phyloP scores from a whole-genome alignment of 2,113 vertebrate species.

The Neodontobutis hainanensis region DNA sequence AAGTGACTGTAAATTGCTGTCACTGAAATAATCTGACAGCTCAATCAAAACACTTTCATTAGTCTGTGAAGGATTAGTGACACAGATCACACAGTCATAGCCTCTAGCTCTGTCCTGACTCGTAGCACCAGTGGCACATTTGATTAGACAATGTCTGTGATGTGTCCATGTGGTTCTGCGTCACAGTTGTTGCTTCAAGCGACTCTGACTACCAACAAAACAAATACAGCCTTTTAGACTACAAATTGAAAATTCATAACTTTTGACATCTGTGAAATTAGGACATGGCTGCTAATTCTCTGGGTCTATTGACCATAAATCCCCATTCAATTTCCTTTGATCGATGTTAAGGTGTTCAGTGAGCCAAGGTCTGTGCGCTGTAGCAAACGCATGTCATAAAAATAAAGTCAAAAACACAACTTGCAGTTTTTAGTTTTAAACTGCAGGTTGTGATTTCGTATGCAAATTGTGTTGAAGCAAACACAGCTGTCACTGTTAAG shows the following conservation, averaged over 20 bases:
- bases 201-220: too few species aligned
- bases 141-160: background rate
- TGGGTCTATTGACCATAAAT: too few species aligned
- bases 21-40: constrained; percentile 31
- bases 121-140: background rate
- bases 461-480: constrained; percentile 26
- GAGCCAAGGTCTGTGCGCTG: background rate
- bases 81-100: constrained; percentile 25
- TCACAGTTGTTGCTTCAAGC: too few species aligned
- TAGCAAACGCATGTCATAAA: background rate
- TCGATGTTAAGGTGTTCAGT: background rate
- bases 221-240: too few species aligned
- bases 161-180: background rate
- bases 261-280: too few species aligned
- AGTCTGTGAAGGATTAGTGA: constrained; percentile 19
- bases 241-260: too few species aligned
- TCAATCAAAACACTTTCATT: constrained; percentile 33
- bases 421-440: constrained; percentile 4
- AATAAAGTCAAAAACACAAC: constrained; percentile 1
- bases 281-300: too few species aligned
- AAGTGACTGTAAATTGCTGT: constrained; percentile 22
- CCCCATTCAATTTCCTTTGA: too few species aligned
- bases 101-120: constrained; percentile 7
- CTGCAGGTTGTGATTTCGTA: constrained; percentile 19
- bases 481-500: constrained; percentile 24